phyloP scores from a whole-genome alignment of 2,888 invertebrate genomes.

The Aphelenchoides bicaudatus region DNA sequence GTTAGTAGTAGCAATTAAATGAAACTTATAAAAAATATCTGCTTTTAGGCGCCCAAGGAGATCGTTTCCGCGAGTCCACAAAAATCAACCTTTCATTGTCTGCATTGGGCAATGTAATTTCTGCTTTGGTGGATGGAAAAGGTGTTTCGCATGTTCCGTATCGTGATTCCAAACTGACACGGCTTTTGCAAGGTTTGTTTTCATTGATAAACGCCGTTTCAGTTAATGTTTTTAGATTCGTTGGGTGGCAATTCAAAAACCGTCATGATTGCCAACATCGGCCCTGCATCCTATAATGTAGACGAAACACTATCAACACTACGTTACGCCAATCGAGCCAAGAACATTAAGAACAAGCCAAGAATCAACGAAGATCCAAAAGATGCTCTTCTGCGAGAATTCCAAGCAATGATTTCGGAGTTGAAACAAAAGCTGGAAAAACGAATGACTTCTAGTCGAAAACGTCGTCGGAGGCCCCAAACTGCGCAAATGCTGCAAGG shows the following conservation, averaged over 20 bases:
- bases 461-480: conserved; percentile 19
- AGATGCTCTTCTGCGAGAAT: conserved; percentile 88
- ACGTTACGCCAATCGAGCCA: conserved; percentile 86
- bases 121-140: conserved; percentile 85
- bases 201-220: neutral
- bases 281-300: conserved; percentile 93
- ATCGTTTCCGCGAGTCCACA: conserved; percentile 75
- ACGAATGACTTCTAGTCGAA: conserved; percentile 26
- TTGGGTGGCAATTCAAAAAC: conserved; percentile 97
- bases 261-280: conserved; percentile 98
- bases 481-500: neutral
- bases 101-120: conserved; percentile 94
- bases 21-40: too few relatives aligned
- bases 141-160: conserved; percentile 96
- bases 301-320: conserved; percentile 79
- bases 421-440: conserved; percentile 39
- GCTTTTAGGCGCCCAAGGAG: conserved; percentile 77
- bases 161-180: conserved; percentile 90
- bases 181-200: conserved; percentile 76
- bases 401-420: conserved; percentile 68
- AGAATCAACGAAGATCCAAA: conserved; percentile 98
- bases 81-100: conserved; percentile 96
- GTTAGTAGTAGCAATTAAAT: too few relatives aligned
- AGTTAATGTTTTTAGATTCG: conserved; percentile 65
- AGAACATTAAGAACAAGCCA: conserved; percentile 97